Conservation (phyloP, 1,140 invertebrate genomes). For the Drosophila ficusphila region DNA sequence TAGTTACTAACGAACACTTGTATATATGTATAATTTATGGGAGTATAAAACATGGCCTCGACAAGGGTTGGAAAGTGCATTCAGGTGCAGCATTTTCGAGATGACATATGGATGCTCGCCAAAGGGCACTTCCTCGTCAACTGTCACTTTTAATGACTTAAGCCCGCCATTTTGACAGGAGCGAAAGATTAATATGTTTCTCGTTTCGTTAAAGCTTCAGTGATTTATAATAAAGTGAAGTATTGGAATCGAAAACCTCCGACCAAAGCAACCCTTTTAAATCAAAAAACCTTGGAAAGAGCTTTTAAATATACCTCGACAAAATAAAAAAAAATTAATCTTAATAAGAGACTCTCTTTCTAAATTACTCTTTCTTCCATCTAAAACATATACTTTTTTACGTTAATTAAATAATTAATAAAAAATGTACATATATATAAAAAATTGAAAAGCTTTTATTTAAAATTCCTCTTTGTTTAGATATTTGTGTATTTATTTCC, state of each 20-base stretch:
- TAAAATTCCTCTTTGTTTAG: not conserved
- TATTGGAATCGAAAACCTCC: not conserved
- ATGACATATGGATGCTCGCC: conserved; percentile 21
- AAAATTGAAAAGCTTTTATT: not conserved
- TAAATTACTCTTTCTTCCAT: too few species aligned
- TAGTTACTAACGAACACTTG: too few species aligned
- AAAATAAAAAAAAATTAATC: not conserved
- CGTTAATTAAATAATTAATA: too few species aligned
- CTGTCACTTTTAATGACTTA: conserved; percentile 37
- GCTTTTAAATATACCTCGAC: not conserved
- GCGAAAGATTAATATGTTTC: conserved; percentile 11
- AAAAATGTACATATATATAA: not conserved
- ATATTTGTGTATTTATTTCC: not conserved
- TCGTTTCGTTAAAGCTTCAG: conserved; percentile 1
- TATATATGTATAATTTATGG: not conserved
- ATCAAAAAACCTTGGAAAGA: not conserved
- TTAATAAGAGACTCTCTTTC: too few species aligned
- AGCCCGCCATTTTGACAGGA: conserved; percentile 22
- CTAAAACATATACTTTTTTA: too few species aligned
- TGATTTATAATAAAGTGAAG: not conserved
- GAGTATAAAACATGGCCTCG: conserved; percentile 12
- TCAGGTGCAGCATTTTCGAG: conserved; percentile 15
- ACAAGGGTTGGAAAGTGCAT: conserved; percentile 30
- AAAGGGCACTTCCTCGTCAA: conserved; percentile 7
- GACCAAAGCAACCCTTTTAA: not conserved